Evolutionary conservation across 2,113 vertebrate genomes (phyloP), one percentile per base, ranked within the genome.

Genomic region (Xenopus tropicalis): DNA sequence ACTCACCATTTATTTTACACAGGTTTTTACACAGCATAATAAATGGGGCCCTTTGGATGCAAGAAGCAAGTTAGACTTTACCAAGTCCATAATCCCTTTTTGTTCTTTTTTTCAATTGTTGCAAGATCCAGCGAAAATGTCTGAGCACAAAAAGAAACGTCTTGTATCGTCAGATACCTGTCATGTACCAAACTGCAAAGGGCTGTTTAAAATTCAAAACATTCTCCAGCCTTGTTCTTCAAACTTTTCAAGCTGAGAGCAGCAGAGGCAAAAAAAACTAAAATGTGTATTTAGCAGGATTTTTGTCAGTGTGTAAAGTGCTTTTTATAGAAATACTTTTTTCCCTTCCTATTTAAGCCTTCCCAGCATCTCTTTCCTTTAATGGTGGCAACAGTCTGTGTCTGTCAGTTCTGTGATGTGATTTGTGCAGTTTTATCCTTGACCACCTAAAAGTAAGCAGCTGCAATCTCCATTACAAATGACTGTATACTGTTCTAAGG

Each of bases 361-460:
- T 54, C 23, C 46, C 24, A 51, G 62, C 44, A 56, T 19, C 56
- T 71, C 48, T 14, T 62, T 23, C 11, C 17, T 63, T 52, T 64
- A 61, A 24, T 72, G 37, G 24, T 64, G 61, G 19, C 61, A 54
- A 63, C 22, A 24, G 21, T 72, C 74, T 54, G 22, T 80, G 59
- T 19, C 62, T 81, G 79, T 78, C 56, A 83, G 66, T 71, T 73
- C 83, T 80, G 80, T 72, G 72, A 73, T 80, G 58, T 76, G 65
- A 71, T 73, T 77, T 78, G 79, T 82, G 74, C 58, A 70, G 79
- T 79, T 78, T 72, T 65, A 67, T 82, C 79, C 81, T 23, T 85
- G 72, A 82, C 77, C 83, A 70, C 72, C 84, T 83, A 82, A 83
- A 83, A 82, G 76, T 71, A 82, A 85, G 74, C 77, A 79, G 61